Base-by-base conservation (phyloP, 2,888 invertebrate genomes). In the Netelia inedita region DNA sequence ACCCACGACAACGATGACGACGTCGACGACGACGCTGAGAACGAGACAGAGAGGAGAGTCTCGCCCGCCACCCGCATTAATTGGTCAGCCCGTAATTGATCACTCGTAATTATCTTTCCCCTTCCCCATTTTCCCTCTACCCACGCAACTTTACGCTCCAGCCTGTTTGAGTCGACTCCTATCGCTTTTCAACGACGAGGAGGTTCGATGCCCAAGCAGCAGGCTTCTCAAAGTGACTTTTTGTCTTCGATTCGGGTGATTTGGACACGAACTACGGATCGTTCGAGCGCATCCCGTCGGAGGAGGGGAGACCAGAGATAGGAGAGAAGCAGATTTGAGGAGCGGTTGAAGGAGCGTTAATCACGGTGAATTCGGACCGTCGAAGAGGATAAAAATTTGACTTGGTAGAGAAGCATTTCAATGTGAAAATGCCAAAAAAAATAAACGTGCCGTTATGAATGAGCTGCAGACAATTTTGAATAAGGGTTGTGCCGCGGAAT, bases 21-120 rank as follows among this genome's bases (percentile, higher is more conserved):
- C 55, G 55, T 23, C 74, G 21, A 35, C 28, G 6, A 35, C 59
- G 78, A 66, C 59, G 57, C n/a, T 11, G 14, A 66, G 53, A 16
- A 35, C 41, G 43, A 57, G 23, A 53, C 50, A 63, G 43, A 6
- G 6, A 10, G 21, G 41, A 72, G 57, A 19, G 57, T 59, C 14
- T 43, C 57, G 66, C 46, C 21, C 50, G 50, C 53, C 69, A 59
- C 19, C 61, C 63, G 61, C 50, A 79, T 80, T 87, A 87, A 87
- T 87, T 87, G 87, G 86, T 87, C 85, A 85, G 84, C 71, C 82
- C 74, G 83, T 85, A 86, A 86, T 87, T 86, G 83, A 87, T 87
- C 83, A 82, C 81, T 84, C 78, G 82, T 82, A 84, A 86, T 85
- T 87, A 85, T 86, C 79, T 71, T 72, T 16, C 71, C 79, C 11